Percentiles rank a stretch among this genome's conserved stretches.
phyloP scores from a whole-genome alignment of 1,140 invertebrate genomes.

The Listronotus bonariensis region DNA sequence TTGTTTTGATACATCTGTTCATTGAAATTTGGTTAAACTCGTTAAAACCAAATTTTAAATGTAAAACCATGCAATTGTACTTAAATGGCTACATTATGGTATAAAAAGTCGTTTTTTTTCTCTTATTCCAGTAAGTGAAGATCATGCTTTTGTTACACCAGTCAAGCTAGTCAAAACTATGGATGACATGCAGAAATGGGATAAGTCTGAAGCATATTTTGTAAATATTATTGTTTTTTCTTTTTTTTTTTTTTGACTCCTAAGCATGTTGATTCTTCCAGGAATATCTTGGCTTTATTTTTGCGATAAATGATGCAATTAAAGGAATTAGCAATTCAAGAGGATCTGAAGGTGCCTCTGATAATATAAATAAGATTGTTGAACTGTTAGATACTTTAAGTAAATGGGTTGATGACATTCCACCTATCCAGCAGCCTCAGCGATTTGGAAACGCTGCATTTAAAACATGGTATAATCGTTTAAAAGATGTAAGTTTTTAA shows the following conservation, averaged over 20 bases:
- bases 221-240: slow-evolving; percentile 55
- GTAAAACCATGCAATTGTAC: neutral
- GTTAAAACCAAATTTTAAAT: neutral
- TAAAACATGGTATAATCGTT: slow-evolving; percentile 77
- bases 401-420: slow-evolving; percentile 80
- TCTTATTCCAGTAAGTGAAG: slow-evolving; percentile 43
- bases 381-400: slow-evolving; percentile 75
- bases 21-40: neutral
- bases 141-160: slow-evolving; percentile 69
- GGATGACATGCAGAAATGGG: slow-evolving; percentile 78
- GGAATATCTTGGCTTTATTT: slow-evolving; percentile 87
- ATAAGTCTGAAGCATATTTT: slow-evolving; percentile 82
- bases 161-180: slow-evolving; percentile 71
- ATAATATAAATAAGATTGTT: slow-evolving; percentile 67
- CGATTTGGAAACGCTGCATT: slow-evolving; percentile 97
- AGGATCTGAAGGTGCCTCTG: slow-evolving; percentile 66
- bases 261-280: slow-evolving; percentile 52
- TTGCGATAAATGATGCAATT: slow-evolving; percentile 82
- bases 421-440: slow-evolving; percentile 91
- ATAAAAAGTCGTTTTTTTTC: neutral
- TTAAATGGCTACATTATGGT: neutral
- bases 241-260: slow-evolving; percentile 1
- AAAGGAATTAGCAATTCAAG: slow-evolving; percentile 71
- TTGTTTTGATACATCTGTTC: neutral
- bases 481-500: slow-evolving; percentile 69